phyloP scores from a whole-genome alignment of 2,113 vertebrate genomes.

The Syngnathus scovelli region DNA sequence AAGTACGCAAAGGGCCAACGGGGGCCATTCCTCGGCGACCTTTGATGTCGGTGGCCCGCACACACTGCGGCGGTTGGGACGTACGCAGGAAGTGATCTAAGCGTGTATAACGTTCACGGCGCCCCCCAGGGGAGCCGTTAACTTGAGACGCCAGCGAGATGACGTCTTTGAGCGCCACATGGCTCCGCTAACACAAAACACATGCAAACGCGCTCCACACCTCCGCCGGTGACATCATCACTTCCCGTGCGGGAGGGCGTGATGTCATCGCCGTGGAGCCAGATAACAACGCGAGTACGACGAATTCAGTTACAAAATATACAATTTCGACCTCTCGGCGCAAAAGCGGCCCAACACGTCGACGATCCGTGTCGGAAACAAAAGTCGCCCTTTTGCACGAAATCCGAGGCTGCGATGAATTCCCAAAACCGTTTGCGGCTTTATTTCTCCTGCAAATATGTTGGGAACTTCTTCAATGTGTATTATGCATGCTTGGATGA shows the following conservation, averaged over 20 bases:
- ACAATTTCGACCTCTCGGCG: neutral
- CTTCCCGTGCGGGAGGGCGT: neutral
- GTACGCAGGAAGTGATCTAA: slow-evolving; percentile 2
- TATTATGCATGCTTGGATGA: neutral
- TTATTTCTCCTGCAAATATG: neutral
- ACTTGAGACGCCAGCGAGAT: neutral
- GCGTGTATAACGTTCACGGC: neutral
- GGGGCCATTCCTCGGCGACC: neutral
- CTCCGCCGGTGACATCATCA: neutral
- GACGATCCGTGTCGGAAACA: no score
- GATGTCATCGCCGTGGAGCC: neutral
- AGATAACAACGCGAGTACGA: neutral
- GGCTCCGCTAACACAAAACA: neutral
- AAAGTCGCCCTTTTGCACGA: no score
- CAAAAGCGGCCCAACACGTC: neutral
- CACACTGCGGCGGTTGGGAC: slow-evolving; percentile 6
- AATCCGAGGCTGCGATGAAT: no score
- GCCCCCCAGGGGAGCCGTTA: neutral
- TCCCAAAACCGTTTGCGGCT: neutral
- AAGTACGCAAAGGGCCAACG: neutral
- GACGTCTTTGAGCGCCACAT: neutral
- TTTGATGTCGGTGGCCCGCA: slow-evolving; percentile 15
- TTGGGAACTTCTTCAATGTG: neutral
- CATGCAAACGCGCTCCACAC: neutral
- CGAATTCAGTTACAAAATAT: no score